These are phyloP conservation scores for Lacanobia wlatinum DNA, from an alignment of 2,888 invertebrate species.

Conservation along the genomic window DNA sequence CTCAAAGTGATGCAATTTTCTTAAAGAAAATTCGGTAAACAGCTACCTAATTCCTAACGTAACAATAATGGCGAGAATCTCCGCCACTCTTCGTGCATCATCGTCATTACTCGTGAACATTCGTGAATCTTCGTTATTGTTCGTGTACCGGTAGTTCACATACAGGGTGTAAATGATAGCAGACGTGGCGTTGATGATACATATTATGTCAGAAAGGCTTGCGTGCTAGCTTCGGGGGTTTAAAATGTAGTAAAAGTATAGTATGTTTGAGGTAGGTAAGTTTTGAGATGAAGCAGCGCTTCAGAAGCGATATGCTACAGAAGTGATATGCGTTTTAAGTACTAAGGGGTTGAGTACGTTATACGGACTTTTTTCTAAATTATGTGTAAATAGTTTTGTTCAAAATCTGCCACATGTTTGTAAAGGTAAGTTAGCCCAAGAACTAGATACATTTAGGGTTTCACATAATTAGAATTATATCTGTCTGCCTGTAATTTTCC, in stretches of 20 bases:
- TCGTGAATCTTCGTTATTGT: conserved; percentile 14
- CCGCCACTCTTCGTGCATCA: neutral
- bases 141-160: conserved; percentile 48
- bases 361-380: too few species aligned
- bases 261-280: neutral
- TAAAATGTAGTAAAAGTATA: too few species aligned
- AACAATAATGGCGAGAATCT: conserved; percentile 6
- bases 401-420: too few species aligned
- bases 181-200: conserved; percentile 31
- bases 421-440: too few species aligned
- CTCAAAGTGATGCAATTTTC: neutral
- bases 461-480: too few species aligned
- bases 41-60: neutral
- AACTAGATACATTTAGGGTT: too few species aligned
- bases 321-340: too few species aligned
- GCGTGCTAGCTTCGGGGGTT: conserved; percentile 36
- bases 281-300: neutral
- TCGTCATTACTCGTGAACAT: conserved; percentile 16
- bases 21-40: conserved; percentile 18
- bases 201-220: conserved; percentile 45
- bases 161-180: conserved; percentile 14
- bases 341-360: too few species aligned
- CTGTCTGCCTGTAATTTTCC: too few species aligned
- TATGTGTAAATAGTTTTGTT: too few species aligned
- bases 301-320: too few species aligned